phyloP scores from a whole-genome alignment of 2,113 vertebrate species.

The Perca fluviatilis region DNA sequence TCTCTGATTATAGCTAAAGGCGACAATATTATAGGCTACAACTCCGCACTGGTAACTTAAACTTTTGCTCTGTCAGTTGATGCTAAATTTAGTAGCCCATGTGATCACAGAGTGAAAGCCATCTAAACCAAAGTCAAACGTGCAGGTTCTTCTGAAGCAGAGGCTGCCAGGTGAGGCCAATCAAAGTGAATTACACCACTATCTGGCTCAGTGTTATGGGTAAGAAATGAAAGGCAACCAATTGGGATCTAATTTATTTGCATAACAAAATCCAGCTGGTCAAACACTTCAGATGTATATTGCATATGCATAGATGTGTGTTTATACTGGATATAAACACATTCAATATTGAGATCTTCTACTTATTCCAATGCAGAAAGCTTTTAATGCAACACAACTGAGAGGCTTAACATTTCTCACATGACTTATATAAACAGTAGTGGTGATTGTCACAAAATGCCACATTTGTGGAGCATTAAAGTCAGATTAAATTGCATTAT shows the following conservation, averaged over 20 bases:
- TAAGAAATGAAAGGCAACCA: slow-evolving; percentile 37
- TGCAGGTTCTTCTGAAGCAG: slow-evolving; percentile 37
- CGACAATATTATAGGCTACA: slow-evolving; percentile 28
- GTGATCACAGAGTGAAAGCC: slow-evolving; percentile 22
- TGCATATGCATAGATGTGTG: slow-evolving; percentile 24
- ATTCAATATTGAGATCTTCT: slow-evolving; percentile 1
- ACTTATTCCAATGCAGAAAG: slow-evolving; percentile 18
- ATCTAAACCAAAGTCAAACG: slow-evolving; percentile 25
- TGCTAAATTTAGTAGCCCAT: slow-evolving; percentile 30
- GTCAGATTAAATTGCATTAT: background rate
- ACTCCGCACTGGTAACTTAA: slow-evolving; percentile 21
- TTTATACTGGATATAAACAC: slow-evolving; percentile 26
- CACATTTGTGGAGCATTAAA: slow-evolving; percentile 10
- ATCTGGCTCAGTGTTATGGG: background rate
- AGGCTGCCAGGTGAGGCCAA: slow-evolving; percentile 1
- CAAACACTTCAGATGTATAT: slow-evolving; percentile 21
- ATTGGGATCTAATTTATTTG: slow-evolving; percentile 49
- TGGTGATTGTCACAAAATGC: background rate
- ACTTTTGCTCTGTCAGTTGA: slow-evolving; percentile 51
- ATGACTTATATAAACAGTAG: slow-evolving; percentile 4
- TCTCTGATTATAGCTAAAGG: slow-evolving; percentile 47
- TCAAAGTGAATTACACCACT: slow-evolving; percentile 27
- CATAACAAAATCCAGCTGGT: slow-evolving; percentile 42
- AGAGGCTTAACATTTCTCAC: slow-evolving; percentile 3
- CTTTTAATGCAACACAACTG: slow-evolving; percentile 7